Evolutionary conservation across 1,140 invertebrate species (phyloP), one percentile per base, ranked within the genome.

Genomic region (Procambarus virginalis): DNA sequence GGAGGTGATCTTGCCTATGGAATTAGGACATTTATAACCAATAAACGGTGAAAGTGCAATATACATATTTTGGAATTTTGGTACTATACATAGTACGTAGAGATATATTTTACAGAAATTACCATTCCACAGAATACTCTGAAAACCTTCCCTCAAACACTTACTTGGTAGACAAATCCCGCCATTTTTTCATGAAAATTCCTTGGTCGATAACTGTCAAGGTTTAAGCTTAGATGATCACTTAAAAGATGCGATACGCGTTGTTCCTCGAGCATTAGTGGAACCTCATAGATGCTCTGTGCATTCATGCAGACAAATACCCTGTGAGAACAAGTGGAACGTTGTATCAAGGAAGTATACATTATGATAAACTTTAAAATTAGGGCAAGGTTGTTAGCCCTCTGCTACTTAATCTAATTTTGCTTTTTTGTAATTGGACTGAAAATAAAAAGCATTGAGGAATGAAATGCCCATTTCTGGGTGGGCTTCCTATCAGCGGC

Each of bases 251-350:
- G 95, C 0, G 98, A 96, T 0, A 99, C 96, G 22, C 97, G 97
- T 94, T 99, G 98, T 76, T 96, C 95, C 93, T 99, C 97, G 95
- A 99, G 96, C 22, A 99, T 94, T 17, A 99, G 93, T 12, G 99
- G 99, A 0, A 99, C 99, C 94, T 97, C 96, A 94, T 99, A 99
- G 90, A 99, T 97, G 8, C 97, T 99, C 46, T 96, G 96, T 55
- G 99, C 95, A 94, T 99, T n/a, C 99, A 93, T 98, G 98, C 92
- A 99, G 97, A 92, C 97, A 98, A 91, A 99, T 96, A 0, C 99
- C 98, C 97, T 98, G 84, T 9, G 76, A 20, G 34, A 45, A 80
- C 20, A 46, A 51, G 20, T 20, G 20, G 10, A 64, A 64, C 60
- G 12, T 55, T 55, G n/a, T n/a, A n/a, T n/a, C n/a, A n/a, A n/a